phyloP scores from a whole-genome alignment of 2,888 invertebrate species.

The Dendrolimus houi region DNA sequence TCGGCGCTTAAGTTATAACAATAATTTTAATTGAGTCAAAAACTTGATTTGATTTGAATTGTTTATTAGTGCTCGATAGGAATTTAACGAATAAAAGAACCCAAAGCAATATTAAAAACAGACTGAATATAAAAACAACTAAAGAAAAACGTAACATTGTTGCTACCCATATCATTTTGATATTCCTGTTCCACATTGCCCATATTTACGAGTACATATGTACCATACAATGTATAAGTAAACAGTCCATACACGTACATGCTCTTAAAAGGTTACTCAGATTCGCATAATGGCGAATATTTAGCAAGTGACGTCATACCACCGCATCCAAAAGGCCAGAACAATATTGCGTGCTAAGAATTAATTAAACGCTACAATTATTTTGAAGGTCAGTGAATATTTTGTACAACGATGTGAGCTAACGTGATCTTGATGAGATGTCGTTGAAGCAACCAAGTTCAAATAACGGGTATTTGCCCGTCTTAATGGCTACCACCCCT shows the following conservation, averaged over 20 bases:
- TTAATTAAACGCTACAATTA: background rate
- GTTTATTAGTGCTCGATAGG: no score
- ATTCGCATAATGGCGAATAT: background rate
- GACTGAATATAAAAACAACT: background rate
- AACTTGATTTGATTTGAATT: no score
- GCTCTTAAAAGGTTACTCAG: background rate
- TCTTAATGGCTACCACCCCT: no score
- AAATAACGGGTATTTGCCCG: conserved; percentile 9
- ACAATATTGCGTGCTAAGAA: background rate
- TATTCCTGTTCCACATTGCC: background rate
- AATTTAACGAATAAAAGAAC: no score
- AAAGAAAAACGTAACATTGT: background rate
- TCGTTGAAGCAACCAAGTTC: no score
- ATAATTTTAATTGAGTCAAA: no score
- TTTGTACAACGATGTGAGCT: background rate
- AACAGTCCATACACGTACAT: background rate
- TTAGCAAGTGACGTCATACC: background rate
- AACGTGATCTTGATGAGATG: background rate
- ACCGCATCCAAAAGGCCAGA: background rate
- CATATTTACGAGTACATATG: background rate
- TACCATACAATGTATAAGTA: background rate
- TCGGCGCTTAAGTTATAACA: no score
- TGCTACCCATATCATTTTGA: background rate
- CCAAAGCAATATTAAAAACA: no score
- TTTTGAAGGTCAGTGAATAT: background rate